These are phyloP conservation scores for Andrena bicolor DNA, from an alignment of 2,888 invertebrate genomes.

Conservation along the genomic window DNA sequence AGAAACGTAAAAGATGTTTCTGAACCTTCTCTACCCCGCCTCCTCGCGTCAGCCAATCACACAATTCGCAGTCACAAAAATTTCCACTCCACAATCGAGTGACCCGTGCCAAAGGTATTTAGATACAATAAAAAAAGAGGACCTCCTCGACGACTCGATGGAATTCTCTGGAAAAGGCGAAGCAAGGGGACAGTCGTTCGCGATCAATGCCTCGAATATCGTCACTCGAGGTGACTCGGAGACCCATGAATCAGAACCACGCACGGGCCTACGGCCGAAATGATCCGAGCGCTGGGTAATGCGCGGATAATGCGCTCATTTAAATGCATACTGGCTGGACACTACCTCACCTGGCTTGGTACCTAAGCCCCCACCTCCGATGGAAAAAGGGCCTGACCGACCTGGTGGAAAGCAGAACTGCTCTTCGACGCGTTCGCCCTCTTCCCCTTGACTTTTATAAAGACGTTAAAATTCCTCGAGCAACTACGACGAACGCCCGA, in stretches of 20 bases:
- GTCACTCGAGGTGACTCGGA: slow-evolving; percentile 46
- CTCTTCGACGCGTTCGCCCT: slow-evolving; percentile 44
- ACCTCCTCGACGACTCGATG: background rate
- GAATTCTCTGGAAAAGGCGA: background rate
- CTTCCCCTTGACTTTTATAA: slow-evolving; percentile 69
- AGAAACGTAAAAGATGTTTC: too few species aligned
- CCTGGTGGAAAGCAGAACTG: slow-evolving; percentile 41
- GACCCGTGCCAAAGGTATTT: too few species aligned
- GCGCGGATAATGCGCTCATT: slow-evolving; percentile 80
- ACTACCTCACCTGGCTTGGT: slow-evolving; percentile 72
- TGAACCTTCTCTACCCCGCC: too few species aligned
- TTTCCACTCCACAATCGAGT: too few species aligned
- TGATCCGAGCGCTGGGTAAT: slow-evolving; percentile 73
- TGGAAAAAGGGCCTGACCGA: slow-evolving; percentile 39
- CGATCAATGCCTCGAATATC: slow-evolving; percentile 45
- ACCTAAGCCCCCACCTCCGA: slow-evolving; percentile 61
- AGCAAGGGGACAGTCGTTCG: background rate
- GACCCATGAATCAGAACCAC: slow-evolving; percentile 64
- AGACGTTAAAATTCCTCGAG: slow-evolving; percentile 74
- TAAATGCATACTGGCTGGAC: slow-evolving; percentile 83
- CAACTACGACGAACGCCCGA: slow-evolving; percentile 67
- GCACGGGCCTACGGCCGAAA: slow-evolving; percentile 42
- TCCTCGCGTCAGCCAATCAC: too few species aligned
- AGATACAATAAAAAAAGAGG: too few species aligned
- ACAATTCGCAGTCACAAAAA: too few species aligned